A percentile compares a stretch with the other conserved stretches of the same genome.
These are phyloP conservation scores for Procambarus clarkii DNA, from an alignment of 1,140 invertebrate species.

Conservation along the genomic window DNA sequence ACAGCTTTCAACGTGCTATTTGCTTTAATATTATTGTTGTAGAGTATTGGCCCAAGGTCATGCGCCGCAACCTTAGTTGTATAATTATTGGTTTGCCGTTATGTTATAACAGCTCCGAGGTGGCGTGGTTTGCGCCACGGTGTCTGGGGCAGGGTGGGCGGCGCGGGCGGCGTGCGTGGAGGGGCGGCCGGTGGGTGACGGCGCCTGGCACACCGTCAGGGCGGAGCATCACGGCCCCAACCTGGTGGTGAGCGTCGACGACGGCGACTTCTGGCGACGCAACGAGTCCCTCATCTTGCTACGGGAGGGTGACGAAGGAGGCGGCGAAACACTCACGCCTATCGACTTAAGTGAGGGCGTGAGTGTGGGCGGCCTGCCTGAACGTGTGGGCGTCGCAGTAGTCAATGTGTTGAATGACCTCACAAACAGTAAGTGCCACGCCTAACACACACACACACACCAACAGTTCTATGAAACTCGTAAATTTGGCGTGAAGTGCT, in stretches of 20 bases:
- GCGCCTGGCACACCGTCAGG: slow-evolving; percentile 37
- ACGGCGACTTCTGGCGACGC: slow-evolving; percentile 32
- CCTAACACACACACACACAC: background rate
- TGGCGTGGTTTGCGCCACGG: slow-evolving; percentile 37
- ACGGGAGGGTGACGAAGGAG: background rate
- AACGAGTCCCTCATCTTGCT: slow-evolving; percentile 21
- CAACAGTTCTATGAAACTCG: too few species aligned
- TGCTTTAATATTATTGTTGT: background rate
- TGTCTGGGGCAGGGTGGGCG: background rate
- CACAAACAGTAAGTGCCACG: background rate
- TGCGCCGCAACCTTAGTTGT: background rate
- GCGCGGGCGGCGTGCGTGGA: slow-evolving; percentile 34
- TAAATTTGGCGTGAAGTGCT: too few species aligned
- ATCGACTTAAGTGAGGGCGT: background rate
- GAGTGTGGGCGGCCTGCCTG: slow-evolving; percentile 18
- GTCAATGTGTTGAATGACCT: slow-evolving; percentile 13
- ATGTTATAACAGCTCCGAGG: slow-evolving; percentile 8
- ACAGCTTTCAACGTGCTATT: background rate
- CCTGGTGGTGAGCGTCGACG: slow-evolving; percentile 37
- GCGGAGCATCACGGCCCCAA: slow-evolving; percentile 44
- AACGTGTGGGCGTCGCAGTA: background rate
- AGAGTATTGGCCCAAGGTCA: background rate
- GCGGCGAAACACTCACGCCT: background rate
- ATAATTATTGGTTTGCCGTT: background rate
- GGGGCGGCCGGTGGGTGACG: slow-evolving; percentile 28